Conservation (phyloP, 2,113 vertebrate species). For the Cygnus buccinator region DNA sequence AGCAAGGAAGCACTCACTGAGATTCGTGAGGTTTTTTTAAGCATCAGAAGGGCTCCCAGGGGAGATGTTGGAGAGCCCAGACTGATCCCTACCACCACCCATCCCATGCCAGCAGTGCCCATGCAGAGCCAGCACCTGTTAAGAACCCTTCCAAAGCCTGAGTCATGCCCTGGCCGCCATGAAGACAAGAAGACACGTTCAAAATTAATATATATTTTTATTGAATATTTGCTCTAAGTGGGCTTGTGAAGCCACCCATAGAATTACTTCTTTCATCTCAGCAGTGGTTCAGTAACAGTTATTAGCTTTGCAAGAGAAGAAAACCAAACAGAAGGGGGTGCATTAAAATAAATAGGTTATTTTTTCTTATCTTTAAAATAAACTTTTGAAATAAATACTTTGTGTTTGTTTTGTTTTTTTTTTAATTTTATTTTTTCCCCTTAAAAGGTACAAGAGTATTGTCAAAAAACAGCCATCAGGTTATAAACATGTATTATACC, state of each 20-base stretch:
- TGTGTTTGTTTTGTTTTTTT: background rate
- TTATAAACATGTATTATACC: conserved; percentile 58
- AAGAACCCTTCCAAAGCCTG: background rate
- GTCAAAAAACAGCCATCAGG: conserved; percentile 41
- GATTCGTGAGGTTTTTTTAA: background rate
- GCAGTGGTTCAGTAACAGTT: conserved; percentile 68
- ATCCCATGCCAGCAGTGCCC: background rate
- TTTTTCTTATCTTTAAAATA: conserved; percentile 72
- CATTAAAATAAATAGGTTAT: conserved; percentile 73
- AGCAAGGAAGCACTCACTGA: background rate
- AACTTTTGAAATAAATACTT: conserved; percentile 77
- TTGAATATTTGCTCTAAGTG: conserved; percentile 71
- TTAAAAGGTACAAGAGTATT: conserved; percentile 60
- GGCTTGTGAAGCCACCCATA: conserved; percentile 59
- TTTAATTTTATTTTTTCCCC: background rate
- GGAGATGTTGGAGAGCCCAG: background rate
- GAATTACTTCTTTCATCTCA: conserved; percentile 67
- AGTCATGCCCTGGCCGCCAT: fast-evolving
- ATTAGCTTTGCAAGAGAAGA: conserved; percentile 61
- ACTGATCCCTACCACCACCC: background rate
- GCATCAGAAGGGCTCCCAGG: background rate
- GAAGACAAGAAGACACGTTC: background rate
- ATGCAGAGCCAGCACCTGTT: background rate
- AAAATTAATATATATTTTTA: conserved; percentile 75
- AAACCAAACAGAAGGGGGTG: conserved; percentile 57